These are phyloP conservation scores for Drosophila histrio DNA, from an alignment of 2,888 invertebrate species.

Conservation along the genomic window DNA sequence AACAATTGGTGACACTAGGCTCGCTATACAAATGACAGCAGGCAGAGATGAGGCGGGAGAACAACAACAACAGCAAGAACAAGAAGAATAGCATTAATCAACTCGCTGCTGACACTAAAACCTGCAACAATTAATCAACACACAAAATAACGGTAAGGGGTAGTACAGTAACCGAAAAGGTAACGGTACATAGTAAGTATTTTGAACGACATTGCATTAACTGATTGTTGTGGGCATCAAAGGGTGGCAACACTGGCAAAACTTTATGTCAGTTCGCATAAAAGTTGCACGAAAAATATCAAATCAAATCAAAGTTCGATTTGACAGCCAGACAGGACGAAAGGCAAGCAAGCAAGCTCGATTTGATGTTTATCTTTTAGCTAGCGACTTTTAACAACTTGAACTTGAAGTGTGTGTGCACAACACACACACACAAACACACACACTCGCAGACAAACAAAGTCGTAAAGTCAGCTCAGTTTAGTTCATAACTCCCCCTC, in stretches of 20 bases:
- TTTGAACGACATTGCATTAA: conserved; percentile 56
- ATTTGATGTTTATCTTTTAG: conserved; percentile 40
- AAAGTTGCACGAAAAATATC: conserved; percentile 65
- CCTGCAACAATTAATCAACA: conserved; percentile 61
- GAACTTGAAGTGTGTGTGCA: conserved; percentile 53
- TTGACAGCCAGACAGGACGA: conserved; percentile 68
- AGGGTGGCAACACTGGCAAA: conserved; percentile 15
- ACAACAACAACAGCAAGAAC: conserved; percentile 33
- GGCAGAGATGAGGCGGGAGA: background rate
- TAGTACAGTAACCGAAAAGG: background rate
- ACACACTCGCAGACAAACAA: conserved; percentile 7
- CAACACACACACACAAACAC: conserved; percentile 25
- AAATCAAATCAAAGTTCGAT: conserved; percentile 77
- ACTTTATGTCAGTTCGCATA: conserved; percentile 72
- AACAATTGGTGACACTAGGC: conserved; percentile 60
- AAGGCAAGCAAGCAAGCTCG: conserved; percentile 9
- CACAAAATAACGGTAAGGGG: conserved; percentile 13
- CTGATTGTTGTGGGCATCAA: conserved; percentile 58
- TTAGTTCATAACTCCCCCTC: conserved; percentile 34
- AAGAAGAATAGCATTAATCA: conserved; percentile 64
- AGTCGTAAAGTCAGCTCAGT: conserved; percentile 32
- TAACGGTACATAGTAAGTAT: background rate
- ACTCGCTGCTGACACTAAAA: conserved; percentile 58
- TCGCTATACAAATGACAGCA: conserved; percentile 23
- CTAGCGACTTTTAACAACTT: conserved; percentile 60